Base-by-base conservation (phyloP, 2,797 vertebrate species). In the Scleropages formosus region DNA sequence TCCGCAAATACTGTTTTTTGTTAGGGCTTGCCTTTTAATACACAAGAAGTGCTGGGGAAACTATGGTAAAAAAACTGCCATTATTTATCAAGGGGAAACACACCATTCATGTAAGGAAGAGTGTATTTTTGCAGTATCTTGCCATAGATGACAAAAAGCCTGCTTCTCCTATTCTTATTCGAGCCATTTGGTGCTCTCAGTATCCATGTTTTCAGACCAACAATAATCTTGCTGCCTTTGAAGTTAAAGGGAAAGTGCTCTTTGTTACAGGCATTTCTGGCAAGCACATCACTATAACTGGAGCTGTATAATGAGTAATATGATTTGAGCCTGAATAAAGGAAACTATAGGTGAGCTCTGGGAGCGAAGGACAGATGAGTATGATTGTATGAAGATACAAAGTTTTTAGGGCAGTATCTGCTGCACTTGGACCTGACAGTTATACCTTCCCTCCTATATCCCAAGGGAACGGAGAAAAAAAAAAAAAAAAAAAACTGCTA, bases 271-370 rank as follows among this genome's bases (percentile, higher is more conserved):
- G 26, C 24, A 84, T 77, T 64, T 22, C 76, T 68, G 69, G 77
- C 27, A 62, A 75, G 59, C 59, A 62, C 77, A 77, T 67, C 78
- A 84, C 83, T 81, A 78, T 84, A 83, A 80, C 64, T 60, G 76
- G 77, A 82, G 83, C 83, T 78, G 81, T 69, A 76, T 24, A 72
- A 78, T 47, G 39, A 79, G 73, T 80, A 83, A 84, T 80, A 81
- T 75, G 78, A 82, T 85, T 84, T 11, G 79, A 78, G 86, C 74
- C 76, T 75, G 77, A 83, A 87, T 85, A 82, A 83, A 85, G 80
- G 75, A 78, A 61, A 59, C 80, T 78, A 11, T 4, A 47, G 22
- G 47, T 77, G 78, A 73, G 75, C 81, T 71, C 46, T 62, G 10
- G 82, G 62, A 62, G 27, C 66, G 59, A 69, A 27, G 74, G 27